These are phyloP conservation scores for Aphelinus certus DNA, from an alignment of 1,140 invertebrate genomes.

Conservation along the genomic window DNA sequence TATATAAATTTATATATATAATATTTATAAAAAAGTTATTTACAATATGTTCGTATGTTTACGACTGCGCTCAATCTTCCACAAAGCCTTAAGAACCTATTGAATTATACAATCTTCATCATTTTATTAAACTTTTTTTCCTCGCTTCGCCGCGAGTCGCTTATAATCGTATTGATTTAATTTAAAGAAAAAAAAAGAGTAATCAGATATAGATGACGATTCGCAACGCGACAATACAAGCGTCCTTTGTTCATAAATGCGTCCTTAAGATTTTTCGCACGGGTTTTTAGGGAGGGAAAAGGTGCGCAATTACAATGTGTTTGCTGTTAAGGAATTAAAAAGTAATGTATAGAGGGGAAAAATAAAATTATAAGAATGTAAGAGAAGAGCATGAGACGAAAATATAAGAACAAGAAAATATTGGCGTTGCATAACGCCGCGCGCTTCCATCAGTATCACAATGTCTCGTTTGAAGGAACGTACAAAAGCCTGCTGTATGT, in stretches of 20 bases:
- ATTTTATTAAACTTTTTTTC: slow-evolving; percentile 5
- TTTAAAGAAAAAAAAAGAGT: background rate
- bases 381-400: slow-evolving; percentile 30
- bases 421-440: slow-evolving; percentile 39
- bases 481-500: slow-evolving; percentile 56
- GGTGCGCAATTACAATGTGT: slow-evolving; percentile 30
- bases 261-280: slow-evolving; percentile 34
- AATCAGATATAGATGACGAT: background rate
- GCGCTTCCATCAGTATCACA: slow-evolving; percentile 64
- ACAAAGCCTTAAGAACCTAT: slow-evolving; percentile 37
- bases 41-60: slow-evolving; percentile 36
- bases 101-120: slow-evolving; percentile 32
- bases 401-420: slow-evolving; percentile 37
- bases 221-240: slow-evolving; percentile 28
- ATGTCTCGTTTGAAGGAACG: slow-evolving; percentile 65
- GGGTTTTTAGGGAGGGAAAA: slow-evolving; percentile 28
- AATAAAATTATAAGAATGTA: slow-evolving; percentile 17
- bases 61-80: slow-evolving; percentile 37
- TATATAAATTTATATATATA: slow-evolving; percentile 27
- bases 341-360: background rate
- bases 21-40: slow-evolving; percentile 38
- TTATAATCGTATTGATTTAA: background rate
- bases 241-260: slow-evolving; percentile 30
- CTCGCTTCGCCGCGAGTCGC: slow-evolving; percentile 6
- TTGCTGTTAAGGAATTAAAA: background rate